Base-by-base conservation (phyloP, 2,888 invertebrate species). In the Drosophila recens region DNA sequence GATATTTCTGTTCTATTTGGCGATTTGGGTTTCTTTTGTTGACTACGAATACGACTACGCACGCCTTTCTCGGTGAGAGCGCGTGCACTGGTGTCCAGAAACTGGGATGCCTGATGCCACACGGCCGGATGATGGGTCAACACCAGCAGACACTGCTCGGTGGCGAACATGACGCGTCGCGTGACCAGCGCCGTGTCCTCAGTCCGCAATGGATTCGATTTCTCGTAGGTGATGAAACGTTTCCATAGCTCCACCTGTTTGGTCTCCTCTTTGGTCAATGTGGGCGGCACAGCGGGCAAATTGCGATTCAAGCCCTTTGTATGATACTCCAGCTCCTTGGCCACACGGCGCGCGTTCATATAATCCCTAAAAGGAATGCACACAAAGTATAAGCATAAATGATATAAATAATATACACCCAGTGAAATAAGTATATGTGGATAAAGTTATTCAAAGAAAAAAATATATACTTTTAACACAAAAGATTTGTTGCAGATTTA, bases 181-280 rank as follows among this genome's bases (percentile, higher is more conserved):
- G 98, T 98, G 10, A 99, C 96, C 10, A 98, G 93, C 0, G 98
- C 96, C 0, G 98, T 97, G 92, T 99, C 99, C 91, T 99, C 99
- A 0, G 98, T 98, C 11, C 98, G 95, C 59, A 99, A 93, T 0
- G 99, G 99, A 93, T 99, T 99, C 33, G 96, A 95, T 66, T 99
- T 97, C 93, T 99, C 99, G 97, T 99, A 99, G 0, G 95, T 94
- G 81, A 99, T 99, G 92, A 99, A 99, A 90, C 98, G 99, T 93
- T 99, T 99, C 99, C 99, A 99, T 9, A 99, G 93, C 77, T 99
- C 99, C 67, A 99, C 98, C 95, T 98, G 98, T 93, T 98, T 97
- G 74, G 96, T 94, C 93, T 98, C 98, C 90, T 98, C 98, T 9
- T 96, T 95, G 69, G 96, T 96, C 30, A 97, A 95, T 11, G 96